Conservation (phyloP, 2,888 invertebrate genomes). For the Acronicta leporina region DNA sequence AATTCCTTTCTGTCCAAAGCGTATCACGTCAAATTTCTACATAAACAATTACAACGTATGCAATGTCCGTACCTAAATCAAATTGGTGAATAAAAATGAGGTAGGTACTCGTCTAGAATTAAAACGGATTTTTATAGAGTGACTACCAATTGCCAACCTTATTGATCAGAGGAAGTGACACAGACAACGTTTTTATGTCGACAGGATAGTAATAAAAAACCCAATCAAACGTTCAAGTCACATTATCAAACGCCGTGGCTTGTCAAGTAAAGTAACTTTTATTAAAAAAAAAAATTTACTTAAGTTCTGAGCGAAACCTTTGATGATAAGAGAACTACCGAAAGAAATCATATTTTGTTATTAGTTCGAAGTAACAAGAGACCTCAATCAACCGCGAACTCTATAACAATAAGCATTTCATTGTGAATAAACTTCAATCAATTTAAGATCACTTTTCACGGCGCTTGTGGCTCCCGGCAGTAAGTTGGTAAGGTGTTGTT, state of each 20-base stretch:
- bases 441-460: slow-evolving; percentile 45
- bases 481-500: slow-evolving; percentile 44
- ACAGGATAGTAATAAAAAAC: slow-evolving; percentile 32
- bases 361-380: slow-evolving; percentile 29
- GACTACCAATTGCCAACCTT: slow-evolving; percentile 5
- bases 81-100: neutral
- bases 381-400: slow-evolving; percentile 37
- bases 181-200: slow-evolving; percentile 35
- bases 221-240: slow-evolving; percentile 33
- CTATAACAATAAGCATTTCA: slow-evolving; percentile 42
- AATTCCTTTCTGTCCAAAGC: too few species aligned
- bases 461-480: slow-evolving; percentile 29
- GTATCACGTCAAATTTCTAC: too few species aligned
- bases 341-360: slow-evolving; percentile 27
- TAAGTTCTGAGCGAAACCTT: slow-evolving; percentile 23
- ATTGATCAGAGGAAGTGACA: slow-evolving; percentile 40
- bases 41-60: too few species aligned
- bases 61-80: too few species aligned
- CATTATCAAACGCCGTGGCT: slow-evolving; percentile 26
- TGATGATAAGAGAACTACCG: slow-evolving; percentile 18
- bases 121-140: slow-evolving; percentile 18
- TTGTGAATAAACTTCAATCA: slow-evolving; percentile 46
- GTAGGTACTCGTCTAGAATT: slow-evolving; percentile 5
- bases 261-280: slow-evolving; percentile 13
- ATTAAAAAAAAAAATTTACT: slow-evolving; percentile 9